Conservation (phyloP, 1,140 invertebrate genomes). For the Drosophila burlai region DNA sequence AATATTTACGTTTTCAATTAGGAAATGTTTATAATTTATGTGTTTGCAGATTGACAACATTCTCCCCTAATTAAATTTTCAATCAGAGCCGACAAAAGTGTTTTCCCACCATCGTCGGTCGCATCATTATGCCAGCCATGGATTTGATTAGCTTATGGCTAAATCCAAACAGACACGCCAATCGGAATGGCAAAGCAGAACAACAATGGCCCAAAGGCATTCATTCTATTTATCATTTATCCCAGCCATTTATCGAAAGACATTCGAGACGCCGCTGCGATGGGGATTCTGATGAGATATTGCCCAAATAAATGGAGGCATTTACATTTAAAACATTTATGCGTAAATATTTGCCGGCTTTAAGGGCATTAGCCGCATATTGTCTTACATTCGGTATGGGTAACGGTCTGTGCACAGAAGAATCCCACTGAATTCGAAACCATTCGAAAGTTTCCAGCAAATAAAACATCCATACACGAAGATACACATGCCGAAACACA, state of each 20-base stretch:
- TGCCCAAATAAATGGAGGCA: conserved; percentile 60
- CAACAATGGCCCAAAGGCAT: conserved; percentile 65
- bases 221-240: conserved; percentile 83
- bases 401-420: conserved; percentile 26
- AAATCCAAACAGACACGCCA: conserved; percentile 71
- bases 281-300: conserved; percentile 49
- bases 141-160: conserved; percentile 79
- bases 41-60: conserved; percentile 18
- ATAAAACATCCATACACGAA: conserved; percentile 54
- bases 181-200: conserved; percentile 45
- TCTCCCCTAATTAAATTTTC: conserved; percentile 62
- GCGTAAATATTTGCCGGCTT: conserved; percentile 61
- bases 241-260: conserved; percentile 67
- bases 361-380: conserved; percentile 54
- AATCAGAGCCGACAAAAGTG: conserved; percentile 39
- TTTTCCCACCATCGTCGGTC: conserved; percentile 13
- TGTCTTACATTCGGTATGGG: conserved; percentile 35
- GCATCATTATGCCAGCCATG: conserved; percentile 73
- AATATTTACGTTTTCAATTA: not conserved
- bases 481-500: conserved; percentile 28
- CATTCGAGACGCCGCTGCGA: conserved; percentile 54
- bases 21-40: not conserved
- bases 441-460: conserved; percentile 55
- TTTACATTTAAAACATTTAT: conserved; percentile 77
- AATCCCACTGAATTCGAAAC: conserved; percentile 55